Percentiles rank a stretch among this genome's conserved stretches.
Evolutionary conservation across 2,888 invertebrate species (phyloP).

Genomic region (Cyclophora albipunctata): DNA sequence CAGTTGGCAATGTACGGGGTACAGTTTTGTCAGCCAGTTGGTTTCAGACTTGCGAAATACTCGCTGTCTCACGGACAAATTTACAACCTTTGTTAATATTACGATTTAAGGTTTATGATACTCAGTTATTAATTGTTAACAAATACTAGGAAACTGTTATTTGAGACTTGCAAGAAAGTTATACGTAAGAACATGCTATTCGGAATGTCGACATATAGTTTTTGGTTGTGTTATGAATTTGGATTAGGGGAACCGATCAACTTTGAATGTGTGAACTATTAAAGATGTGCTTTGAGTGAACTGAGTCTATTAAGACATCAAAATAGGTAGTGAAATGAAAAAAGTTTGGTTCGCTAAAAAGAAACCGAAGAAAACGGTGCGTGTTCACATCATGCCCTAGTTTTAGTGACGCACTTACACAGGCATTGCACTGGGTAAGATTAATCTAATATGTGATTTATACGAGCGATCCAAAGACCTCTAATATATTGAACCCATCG

Average conservation of each 20-base stretch:
- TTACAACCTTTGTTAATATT: conserved; percentile 16
- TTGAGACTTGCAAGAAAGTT: too few species aligned
- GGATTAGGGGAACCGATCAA: too few species aligned
- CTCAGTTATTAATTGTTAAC: not conserved
- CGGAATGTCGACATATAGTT: too few species aligned
- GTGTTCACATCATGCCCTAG: conserved; percentile 32
- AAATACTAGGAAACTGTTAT: too few species aligned
- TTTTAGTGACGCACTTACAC: conserved; percentile 38
- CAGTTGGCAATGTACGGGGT: conserved; percentile 55
- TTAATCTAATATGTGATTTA: not conserved
- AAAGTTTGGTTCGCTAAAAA: conserved; percentile 48
- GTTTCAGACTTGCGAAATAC: conserved; percentile 58
- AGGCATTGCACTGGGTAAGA: conserved; percentile 36
- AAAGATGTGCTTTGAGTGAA: too few species aligned
- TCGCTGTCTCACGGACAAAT: conserved; percentile 38
- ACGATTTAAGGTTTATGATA: conserved; percentile 12
- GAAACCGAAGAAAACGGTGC: conserved; percentile 58
- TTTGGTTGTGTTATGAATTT: too few species aligned
- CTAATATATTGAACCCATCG: too few species aligned
- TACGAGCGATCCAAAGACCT: too few species aligned
- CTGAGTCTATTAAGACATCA: too few species aligned
- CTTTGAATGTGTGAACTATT: too few species aligned
- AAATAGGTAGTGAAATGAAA: conserved; percentile 32
- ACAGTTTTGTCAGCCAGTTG: conserved; percentile 55
- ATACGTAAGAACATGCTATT: too few species aligned